These are phyloP conservation scores for Fregetta grallaria DNA, from an alignment of 2,113 vertebrate species.

Conservation along the genomic window DNA sequence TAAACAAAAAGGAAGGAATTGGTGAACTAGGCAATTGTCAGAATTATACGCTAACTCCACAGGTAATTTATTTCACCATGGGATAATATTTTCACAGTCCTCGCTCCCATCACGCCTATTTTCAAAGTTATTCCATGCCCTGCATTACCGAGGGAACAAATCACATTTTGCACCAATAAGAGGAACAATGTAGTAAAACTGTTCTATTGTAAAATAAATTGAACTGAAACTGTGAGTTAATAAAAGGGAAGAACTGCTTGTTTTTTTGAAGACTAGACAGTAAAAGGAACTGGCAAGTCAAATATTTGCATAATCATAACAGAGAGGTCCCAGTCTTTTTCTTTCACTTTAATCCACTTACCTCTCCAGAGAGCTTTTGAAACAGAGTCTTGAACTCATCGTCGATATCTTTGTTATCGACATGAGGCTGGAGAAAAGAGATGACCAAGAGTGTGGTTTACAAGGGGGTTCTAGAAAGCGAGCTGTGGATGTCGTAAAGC, in stretches of 20 bases:
- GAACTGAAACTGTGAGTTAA: slow-evolving; percentile 6
- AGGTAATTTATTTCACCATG: slow-evolving; percentile 2
- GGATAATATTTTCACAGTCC: not conserved
- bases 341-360: slow-evolving; percentile 58
- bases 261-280: not conserved
- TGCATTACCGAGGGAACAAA: not conserved
- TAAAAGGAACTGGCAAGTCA: not conserved
- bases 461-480: not conserved
- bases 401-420: slow-evolving; percentile 69
- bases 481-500: not conserved
- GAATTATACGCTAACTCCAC: not conserved
- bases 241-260: not conserved
- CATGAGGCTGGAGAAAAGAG: slow-evolving; percentile 72
- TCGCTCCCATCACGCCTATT: not conserved
- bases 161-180: not conserved
- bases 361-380: slow-evolving; percentile 78
- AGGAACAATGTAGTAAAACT: not conserved
- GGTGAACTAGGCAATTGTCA: not conserved
- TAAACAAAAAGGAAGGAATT: slow-evolving; percentile 22
- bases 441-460: not conserved
- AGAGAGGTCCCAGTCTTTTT: not conserved
- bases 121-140: not conserved
- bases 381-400: slow-evolving; percentile 78
- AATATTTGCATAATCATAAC: slow-evolving; percentile 11
- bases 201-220: not conserved